These are phyloP conservation scores for Pholis gunnellus DNA, from an alignment of 2,113 vertebrate species.

Conservation along the genomic window DNA sequence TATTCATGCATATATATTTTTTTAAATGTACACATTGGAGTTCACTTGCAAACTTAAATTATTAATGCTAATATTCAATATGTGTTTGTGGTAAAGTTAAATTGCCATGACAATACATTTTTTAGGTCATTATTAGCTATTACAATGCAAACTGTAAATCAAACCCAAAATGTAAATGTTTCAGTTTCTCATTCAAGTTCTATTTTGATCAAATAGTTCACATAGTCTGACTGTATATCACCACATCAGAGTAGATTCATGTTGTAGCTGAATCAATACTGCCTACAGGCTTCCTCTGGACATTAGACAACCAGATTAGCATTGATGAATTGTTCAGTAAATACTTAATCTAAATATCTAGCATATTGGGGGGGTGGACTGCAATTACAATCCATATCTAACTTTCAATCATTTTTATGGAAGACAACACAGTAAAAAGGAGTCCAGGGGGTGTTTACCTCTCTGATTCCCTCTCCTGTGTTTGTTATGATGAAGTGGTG, in stretches of 20 bases:
- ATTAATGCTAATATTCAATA: background rate
- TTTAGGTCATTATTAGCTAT: background rate
- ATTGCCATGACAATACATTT: background rate
- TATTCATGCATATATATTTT: no score
- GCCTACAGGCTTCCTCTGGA: background rate
- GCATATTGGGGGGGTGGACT: background rate
- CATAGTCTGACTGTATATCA: background rate
- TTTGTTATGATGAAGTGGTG: constrained; percentile 51
- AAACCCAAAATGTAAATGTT: background rate
- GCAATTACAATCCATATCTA: background rate
- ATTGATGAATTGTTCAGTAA: constrained; percentile 21
- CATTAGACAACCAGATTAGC: rapidly evolving
- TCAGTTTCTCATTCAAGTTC: background rate
- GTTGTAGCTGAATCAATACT: constrained; percentile 11
- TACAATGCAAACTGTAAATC: background rate
- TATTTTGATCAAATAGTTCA: background rate
- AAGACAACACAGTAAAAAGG: background rate
- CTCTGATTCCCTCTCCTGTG: background rate
- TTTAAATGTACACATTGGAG: background rate
- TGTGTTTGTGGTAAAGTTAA: background rate
- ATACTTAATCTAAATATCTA: background rate
- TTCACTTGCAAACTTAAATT: background rate
- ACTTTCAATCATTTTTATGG: constrained; percentile 16
- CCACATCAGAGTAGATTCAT: background rate
- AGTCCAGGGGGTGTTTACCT: background rate